Evolutionary conservation across 2,113 vertebrate species (phyloP), one percentile per base, ranked within the genome.

Genomic region (Dryoscopus gambensis): DNA sequence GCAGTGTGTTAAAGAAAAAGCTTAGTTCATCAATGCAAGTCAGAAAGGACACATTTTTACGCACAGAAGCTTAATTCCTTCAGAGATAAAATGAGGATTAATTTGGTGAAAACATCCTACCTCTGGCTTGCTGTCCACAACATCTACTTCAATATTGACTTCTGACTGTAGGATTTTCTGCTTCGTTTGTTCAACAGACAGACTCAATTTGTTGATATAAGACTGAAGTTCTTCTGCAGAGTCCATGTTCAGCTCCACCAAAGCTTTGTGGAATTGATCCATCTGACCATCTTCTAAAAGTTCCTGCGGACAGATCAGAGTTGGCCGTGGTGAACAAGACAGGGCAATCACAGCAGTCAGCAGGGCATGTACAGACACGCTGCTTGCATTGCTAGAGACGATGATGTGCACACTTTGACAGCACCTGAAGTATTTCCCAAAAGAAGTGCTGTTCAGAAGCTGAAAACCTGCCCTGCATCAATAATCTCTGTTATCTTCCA

Each of bases 181-280:
- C 64, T 98, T 98, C 0, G 98, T 98, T 88, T 99, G 99, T 80
- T 99, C 99, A 90, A 99, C 97, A 7, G 98, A 98, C 17, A 98
- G 62, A 84, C 98, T 99, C 89, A 99, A 98, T 77, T 99, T 99
- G 90, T 98, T 98, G 94, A 99, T 99, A 91, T 99, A 99, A 10
- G 99, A 99, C 97, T 99, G 99, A 53, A 99, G 98, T 79, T 99
- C 99, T 79, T 99, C 99, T 1, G 99, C 98, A 14, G 99, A 99
- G 98, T 99, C 99, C 99, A 99, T 99, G 98, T 99, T 99, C 84
- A 99, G 98, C 94, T 99, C 99, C 70, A 99, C 97, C 95, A 99
- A 98, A 49, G 98, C 99, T 97, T 99, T 99, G 93, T 99, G 99
- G 93, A 99, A 99, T 39, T 99, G 99, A 87, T 98, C 98, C 95